Evolutionary conservation across 1,140 invertebrate genomes (phyloP), one percentile per base, ranked within the genome.

Genomic region (Magallana gigas): DNA sequence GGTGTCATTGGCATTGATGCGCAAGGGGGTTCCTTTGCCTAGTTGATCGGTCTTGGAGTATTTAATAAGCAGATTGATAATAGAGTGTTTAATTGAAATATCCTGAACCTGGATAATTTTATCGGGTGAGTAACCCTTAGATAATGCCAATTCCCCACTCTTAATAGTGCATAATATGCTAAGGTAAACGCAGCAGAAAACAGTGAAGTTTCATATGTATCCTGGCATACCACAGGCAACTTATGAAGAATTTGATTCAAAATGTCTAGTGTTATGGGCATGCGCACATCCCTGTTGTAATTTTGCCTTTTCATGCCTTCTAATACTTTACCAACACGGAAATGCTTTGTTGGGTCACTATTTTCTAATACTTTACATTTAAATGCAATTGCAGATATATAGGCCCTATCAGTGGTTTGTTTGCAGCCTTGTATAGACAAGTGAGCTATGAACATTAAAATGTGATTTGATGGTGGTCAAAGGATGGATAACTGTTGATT

Each of bases 371-470:
- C 58, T 85, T 87, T 85, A 36, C 76, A 58, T 14, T 84, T 57
- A 57, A 62, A 86, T 18, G 60, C 14, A 85, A 86, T 64, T 3
- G 59, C 85, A 56, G 85, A 81, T n/a, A 83, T 9, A 18, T 87
- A 85, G 2, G 86, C 58, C 8, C 48, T 85, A 12, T 56, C 84
- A 6, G 83, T 85, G n/a, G 82, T 48, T 23, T 60, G 16, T 1
- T 83, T 68, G 23, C 58, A 87, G 18, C 62, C 23, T 11, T n/a
- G 68, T 57, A 85, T 36, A 0, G 83, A 87, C 23, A 87, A 36
- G 36, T 76, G 82, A 8, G 82, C 85, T 57, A 89, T 64, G 59
- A 68, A 89, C 60, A 82, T 80, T 6, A 64, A 56, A 8, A 88
- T 68, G 29, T 84, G 29, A 4, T 83, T 16, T 1, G 76, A 14